phyloP scores from a whole-genome alignment of 2,797 vertebrate genomes.

The Manis crassicaudata region DNA sequence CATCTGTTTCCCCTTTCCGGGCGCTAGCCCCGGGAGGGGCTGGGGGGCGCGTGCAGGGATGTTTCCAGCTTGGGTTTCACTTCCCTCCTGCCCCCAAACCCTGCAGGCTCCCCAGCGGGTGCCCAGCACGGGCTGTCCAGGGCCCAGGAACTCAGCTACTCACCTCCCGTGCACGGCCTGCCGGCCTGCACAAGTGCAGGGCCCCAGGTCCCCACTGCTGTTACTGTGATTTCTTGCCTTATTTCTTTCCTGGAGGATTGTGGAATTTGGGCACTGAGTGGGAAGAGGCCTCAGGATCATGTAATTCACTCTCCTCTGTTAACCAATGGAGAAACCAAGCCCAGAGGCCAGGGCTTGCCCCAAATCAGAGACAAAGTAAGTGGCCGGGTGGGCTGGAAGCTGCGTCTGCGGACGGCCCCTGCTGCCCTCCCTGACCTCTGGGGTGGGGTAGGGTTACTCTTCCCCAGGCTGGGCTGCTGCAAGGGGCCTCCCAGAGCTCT shows the following conservation, averaged over 20 bases:
- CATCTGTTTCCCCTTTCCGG: constrained; percentile 1
- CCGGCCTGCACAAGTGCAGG: not conserved
- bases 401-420: not conserved
- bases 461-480: not conserved
- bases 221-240: not conserved
- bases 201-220: not conserved
- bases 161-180: not conserved
- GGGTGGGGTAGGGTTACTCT: not conserved
- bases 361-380: not conserved
- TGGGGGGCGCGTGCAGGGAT: not conserved
- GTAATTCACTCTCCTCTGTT: not conserved
- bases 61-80: constrained; percentile 27
- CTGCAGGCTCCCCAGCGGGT: not conserved
- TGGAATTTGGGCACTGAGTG: not conserved
- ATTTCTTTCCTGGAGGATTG: not conserved
- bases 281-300: not conserved
- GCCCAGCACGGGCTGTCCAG: not conserved
- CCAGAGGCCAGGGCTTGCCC: not conserved
- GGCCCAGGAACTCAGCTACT: not conserved
- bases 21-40: not conserved
- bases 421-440: not conserved
- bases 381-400: not conserved
- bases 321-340: not conserved
- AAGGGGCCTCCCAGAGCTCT: not conserved
- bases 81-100: not conserved